Conservation (phyloP, 2,888 invertebrate species). For the Plusia festucae region DNA sequence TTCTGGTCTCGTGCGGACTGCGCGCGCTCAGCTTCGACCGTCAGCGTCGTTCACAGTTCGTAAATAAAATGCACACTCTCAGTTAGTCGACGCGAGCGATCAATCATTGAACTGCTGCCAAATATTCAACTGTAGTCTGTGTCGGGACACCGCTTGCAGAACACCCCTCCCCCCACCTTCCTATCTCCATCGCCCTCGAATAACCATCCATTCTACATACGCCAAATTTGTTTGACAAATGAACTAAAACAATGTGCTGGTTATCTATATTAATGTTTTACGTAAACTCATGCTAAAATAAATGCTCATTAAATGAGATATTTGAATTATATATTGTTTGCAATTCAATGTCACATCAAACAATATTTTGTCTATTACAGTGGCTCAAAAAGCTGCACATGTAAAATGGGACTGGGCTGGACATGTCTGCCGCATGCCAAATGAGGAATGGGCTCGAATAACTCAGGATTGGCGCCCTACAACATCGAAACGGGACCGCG, state of each 20-base stretch:
- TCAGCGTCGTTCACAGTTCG: slow-evolving; percentile 23
- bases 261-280: neutral
- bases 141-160: slow-evolving; percentile 21
- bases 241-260: neutral
- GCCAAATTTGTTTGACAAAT: neutral
- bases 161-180: neutral
- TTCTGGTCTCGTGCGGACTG: neutral
- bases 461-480: no score
- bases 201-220: slow-evolving; percentile 2
- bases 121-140: slow-evolving; percentile 45
- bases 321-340: no score
- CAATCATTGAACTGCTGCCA: slow-evolving; percentile 64
- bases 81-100: slow-evolving; percentile 48
- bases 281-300: neutral
- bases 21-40: neutral
- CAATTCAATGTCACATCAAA: slow-evolving; percentile 6
- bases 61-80: slow-evolving; percentile 47
- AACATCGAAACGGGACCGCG: no score
- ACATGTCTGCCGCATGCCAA: no score
- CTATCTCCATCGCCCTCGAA: neutral
- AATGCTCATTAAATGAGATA: no score
- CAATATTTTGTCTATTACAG: no score
- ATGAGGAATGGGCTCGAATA: no score
- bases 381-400: no score
- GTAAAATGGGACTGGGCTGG: no score